Conservation (phyloP, 2,797 vertebrate genomes). For the Falco columbarius region DNA sequence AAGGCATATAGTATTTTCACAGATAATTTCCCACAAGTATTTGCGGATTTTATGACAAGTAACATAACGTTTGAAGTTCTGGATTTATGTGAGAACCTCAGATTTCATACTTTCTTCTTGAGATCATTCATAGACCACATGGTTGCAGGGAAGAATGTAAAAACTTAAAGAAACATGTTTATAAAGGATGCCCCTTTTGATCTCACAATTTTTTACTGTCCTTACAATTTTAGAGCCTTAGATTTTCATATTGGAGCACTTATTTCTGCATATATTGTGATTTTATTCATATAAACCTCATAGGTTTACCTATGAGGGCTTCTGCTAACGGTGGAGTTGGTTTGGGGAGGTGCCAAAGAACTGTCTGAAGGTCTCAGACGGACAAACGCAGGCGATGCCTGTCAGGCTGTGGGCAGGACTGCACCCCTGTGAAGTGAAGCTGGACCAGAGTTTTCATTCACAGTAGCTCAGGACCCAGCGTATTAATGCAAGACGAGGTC, state of each 20-base stretch:
- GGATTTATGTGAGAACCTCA: not conserved
- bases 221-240: not conserved
- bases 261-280: not conserved
- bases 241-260: not conserved
- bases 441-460: not conserved
- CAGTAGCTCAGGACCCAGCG: rapidly evolving
- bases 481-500: rapidly evolving
- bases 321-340: not conserved
- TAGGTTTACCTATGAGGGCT: not conserved
- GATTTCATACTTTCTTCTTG: not conserved
- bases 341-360: not conserved
- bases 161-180: not conserved
- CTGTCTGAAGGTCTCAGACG: rapidly evolving
- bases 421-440: not conserved
- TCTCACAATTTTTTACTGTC: not conserved
- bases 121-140: not conserved
- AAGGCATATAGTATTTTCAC: slow-evolving; percentile 9
- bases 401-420: not conserved
- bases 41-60: slow-evolving; percentile 3
- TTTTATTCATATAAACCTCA: no score
- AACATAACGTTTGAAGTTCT: not conserved
- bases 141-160: not conserved
- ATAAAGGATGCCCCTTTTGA: not conserved
- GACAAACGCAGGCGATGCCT: rapidly evolving
- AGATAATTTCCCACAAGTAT: slow-evolving; percentile 18